Evolutionary conservation across 2,113 vertebrate genomes (phyloP), one percentile per base, ranked within the genome.

Genomic region (Pogonocichla stellata): DNA sequence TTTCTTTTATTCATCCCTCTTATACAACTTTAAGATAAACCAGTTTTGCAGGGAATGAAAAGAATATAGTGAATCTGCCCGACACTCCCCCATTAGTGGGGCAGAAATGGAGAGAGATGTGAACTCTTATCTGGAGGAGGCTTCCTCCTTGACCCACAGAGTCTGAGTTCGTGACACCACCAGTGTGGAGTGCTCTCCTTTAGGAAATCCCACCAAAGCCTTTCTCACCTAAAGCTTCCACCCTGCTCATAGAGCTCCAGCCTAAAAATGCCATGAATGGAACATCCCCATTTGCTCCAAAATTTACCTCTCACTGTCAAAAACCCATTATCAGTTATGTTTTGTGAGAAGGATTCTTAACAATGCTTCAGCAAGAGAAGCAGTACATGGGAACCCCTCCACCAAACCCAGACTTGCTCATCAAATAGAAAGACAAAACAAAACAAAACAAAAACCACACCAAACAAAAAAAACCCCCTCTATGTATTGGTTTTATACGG

Each of bases 271-370:
- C 16, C 45, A 53, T 10, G 19, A 73, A 60, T 8, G 9, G 40
- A 72, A 38, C 19, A 53, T 14, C 24, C 16, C 28, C 29, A 38
- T 50, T 69, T 40, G 19, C 34, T 80, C 65, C 51, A 57, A 47
- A 78, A 62, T 57, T 28, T 48, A 53, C 51, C 22, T 38, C 34
- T 22, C 31, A 10, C 7, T 34, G 14, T 29, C 56, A 66, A 77
- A 31, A 7, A 78, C 36, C 12, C 51, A 26, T 40, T 61, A 60
- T 8, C 17, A 17, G 20, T 11, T 61, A 42, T 0, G 0, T 45
- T 65, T 65, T 73, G 22, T 7, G 65, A 28, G 16, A 69, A 45
- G 48, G 18, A 12, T 33, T 80, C 67, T 84, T 50, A 65, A 65
- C 31, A 77, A 11, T 16, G 47, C 36, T 58, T 56, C 56, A 65